Base-by-base conservation (phyloP, 2,113 vertebrate species). In the Brachypteracias leptosomus region DNA sequence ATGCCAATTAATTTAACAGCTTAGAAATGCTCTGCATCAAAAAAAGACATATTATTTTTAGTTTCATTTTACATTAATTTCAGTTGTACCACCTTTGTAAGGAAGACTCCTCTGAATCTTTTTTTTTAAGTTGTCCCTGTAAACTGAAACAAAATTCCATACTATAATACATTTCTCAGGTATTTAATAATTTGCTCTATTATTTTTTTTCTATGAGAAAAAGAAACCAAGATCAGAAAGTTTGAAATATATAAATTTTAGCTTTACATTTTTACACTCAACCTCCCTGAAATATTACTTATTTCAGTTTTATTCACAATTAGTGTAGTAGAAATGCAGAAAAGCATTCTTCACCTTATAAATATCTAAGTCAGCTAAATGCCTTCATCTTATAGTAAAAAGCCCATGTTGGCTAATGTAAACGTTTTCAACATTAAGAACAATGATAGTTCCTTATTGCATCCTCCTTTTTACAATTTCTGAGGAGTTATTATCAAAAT, bases 351-450 rank as follows among this genome's bases (percentile, higher is more conserved):
- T 13, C 42, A 51, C 3, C 2, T 17, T 54, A 9, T 42, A 73
- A 78, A 42, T 20, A 51, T 18, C 52, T 24, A 38, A 77, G 15
- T 55, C 19, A 58, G 11, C 9, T 22, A 25, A 76, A n/a, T 4
- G 6, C 8, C 8, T 88, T 85, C 1, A 18, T 75, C 85, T 57
- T 55, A 47, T 10, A 67, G 44, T 16, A 44, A 10, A 86, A 65
- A n/a, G 17, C 24, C 0, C 0, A 57, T 4, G 5, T 42, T 70
- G 22, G 4, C 4, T 40, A 71, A 44, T 22, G 14, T 58, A 82
- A 87, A 51, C 33, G 40, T 46, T 66, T 75, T 22, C n/a, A 62
- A 24, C 17, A 25, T 25, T 35, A 40, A 71, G 46, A 79, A 20
- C 6, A 33, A 18, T 25, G 7, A 25, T 24, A 59, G 8, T 18